Conservation (phyloP, 2,888 invertebrate species). For the Elysia crispata region DNA sequence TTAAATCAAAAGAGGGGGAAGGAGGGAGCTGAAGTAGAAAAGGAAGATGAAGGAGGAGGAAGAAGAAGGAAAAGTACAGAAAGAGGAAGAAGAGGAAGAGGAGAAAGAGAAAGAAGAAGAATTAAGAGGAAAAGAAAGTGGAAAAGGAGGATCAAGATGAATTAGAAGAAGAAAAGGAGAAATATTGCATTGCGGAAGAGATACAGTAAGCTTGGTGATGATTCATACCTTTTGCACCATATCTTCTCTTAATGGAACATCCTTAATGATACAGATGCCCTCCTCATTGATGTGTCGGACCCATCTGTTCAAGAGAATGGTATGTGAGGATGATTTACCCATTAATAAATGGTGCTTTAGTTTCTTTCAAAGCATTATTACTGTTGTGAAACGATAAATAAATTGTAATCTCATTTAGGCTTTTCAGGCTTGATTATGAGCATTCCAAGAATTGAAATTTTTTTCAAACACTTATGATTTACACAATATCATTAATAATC, state of each 20-base stretch:
- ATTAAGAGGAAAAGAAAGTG: no score
- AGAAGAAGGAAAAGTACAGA: no score
- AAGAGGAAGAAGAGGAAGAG: no score
- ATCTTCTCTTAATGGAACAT: slow-evolving; percentile 59
- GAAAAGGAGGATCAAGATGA: no score
- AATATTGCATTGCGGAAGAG: no score
- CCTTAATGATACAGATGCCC: slow-evolving; percentile 63
- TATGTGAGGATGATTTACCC: background rate
- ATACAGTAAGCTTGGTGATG: background rate
- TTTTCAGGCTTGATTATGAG: no score
- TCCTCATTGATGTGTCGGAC: slow-evolving; percentile 60
- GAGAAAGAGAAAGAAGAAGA: no score
- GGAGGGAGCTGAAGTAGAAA: background rate
- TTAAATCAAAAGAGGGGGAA: background rate
- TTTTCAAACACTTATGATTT: no score
- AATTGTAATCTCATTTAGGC: background rate
- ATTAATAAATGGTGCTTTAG: background rate
- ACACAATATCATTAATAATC: no score
- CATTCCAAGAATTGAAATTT: no score
- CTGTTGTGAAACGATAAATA: background rate
- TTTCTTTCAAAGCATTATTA: no score
- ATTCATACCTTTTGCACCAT: slow-evolving; percentile 57
- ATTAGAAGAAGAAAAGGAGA: background rate
- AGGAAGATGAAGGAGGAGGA: no score
- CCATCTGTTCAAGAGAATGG: slow-evolving; percentile 56